Percentiles rank a stretch among this genome's conserved stretches.
phyloP scores from a whole-genome alignment of 2,113 vertebrate genomes.

The Laterallus jamaicensis region DNA sequence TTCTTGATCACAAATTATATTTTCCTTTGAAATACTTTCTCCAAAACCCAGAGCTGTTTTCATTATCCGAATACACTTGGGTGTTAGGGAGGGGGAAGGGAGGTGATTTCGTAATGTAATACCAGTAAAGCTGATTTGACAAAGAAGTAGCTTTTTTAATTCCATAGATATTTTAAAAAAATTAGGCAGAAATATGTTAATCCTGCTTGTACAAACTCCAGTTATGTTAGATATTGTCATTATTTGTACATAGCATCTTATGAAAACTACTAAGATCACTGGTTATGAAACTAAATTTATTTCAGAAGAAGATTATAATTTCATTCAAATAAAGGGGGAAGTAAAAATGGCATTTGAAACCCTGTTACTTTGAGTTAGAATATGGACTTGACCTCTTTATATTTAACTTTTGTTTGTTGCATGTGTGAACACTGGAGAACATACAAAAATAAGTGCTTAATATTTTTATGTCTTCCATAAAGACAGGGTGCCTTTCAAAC shows the following conservation, averaged over 20 bases:
- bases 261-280: background rate
- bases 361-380: background rate
- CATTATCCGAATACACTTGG: background rate
- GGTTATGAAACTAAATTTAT: background rate
- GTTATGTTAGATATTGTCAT: background rate
- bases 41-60: background rate
- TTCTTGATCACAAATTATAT: slow-evolving; percentile 17
- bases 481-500: background rate
- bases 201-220: background rate
- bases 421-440: background rate
- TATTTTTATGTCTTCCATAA: background rate
- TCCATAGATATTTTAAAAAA: background rate
- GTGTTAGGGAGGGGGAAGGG: background rate
- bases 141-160: background rate
- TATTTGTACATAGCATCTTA: background rate
- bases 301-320: background rate
- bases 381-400: background rate
- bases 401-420: background rate
- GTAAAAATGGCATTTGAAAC: background rate
- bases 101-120: background rate
- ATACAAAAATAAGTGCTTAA: background rate
- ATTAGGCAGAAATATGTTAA: background rate
- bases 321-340: background rate
- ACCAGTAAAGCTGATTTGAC: background rate
- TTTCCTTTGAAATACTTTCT: background rate